A percentile compares a stretch with the other conserved stretches of the same genome.
These are phyloP conservation scores for Paratilapia polleni DNA, from an alignment of 2,113 vertebrate species.

Conservation along the genomic window DNA sequence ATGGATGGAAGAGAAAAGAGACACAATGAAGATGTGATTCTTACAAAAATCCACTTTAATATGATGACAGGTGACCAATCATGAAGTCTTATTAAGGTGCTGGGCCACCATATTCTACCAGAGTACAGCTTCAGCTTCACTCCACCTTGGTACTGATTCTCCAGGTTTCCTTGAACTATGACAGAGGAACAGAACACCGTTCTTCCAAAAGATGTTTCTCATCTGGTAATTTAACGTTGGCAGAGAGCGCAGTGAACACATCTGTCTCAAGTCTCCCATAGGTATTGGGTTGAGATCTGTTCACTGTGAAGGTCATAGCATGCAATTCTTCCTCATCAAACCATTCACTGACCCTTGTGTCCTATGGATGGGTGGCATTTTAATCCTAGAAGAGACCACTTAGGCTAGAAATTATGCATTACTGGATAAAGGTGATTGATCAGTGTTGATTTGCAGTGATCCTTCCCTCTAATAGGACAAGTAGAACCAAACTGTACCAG, in stretches of 20 bases:
- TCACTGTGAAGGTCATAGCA: too few relatives aligned
- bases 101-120: not conserved
- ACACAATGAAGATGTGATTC: not conserved
- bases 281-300: not conserved
- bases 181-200: not conserved
- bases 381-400: not conserved
- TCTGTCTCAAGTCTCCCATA: not conserved
- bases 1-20: not conserved
- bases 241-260: not conserved
- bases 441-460: not conserved
- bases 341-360: not conserved
- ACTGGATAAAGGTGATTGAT: not conserved
- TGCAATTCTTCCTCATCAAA: not conserved
- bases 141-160: not conserved
- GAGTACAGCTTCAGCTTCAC: not conserved
- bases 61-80: not conserved
- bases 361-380: not conserved
- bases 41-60: not conserved
- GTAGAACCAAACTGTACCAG: not conserved
- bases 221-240: not conserved
- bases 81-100: not conserved
- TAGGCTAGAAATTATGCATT: not conserved
- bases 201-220: not conserved
- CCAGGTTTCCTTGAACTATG: not conserved
- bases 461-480: not conserved